Evolutionary conservation across 2,113 vertebrate genomes (phyloP), one percentile per base, ranked within the genome.

Genomic region (Pseudonaja textilis): DNA sequence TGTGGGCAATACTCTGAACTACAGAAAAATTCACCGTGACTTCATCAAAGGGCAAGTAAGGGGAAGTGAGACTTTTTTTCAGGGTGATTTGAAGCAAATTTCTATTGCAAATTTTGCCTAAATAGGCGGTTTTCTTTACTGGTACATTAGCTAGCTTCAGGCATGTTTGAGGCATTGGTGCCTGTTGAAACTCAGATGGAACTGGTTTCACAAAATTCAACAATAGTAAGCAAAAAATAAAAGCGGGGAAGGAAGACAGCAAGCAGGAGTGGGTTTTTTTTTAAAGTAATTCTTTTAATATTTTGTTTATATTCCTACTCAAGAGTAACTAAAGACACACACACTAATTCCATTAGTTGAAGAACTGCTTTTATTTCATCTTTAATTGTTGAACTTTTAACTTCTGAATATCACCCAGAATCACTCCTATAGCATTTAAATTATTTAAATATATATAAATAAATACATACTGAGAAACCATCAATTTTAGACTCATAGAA

Each of bases 81-180:
- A 93, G 94, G 45, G 89, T n/a, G 94, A 93, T 90, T 89, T 95
- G 64, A 87, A 96, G 90, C 56, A 92, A 95, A 91, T 12, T 95
- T 94, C 93, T 92, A 95, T 95, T 96, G 95, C 93, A 93, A 91
- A 88, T 61, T 92, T 92, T 92, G 87, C 93, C 87, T 93, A 91
- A 95, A 94, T 86, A 93, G 90, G n/a, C 69, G 93, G 54, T 69
- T 92, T 95, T 89, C 89, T 95, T 91, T 95, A 74, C 93, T 95
- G 91, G 85, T 74, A 96, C 5, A 93, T 56, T 81, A 95, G 81
- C 22, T 56, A 42, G 90, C 95, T 95, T 7, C 59, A 93, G 95
- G 96, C 94, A 95, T 0, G 4, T 96, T 96, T 61, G 50, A 85
- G 94, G 96, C 93, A 91, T 93, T 45, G 18, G 92, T 93, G 94